Evolutionary conservation across 2,888 invertebrate species (phyloP).

Genomic region (Blastobasis lacticolella): DNA sequence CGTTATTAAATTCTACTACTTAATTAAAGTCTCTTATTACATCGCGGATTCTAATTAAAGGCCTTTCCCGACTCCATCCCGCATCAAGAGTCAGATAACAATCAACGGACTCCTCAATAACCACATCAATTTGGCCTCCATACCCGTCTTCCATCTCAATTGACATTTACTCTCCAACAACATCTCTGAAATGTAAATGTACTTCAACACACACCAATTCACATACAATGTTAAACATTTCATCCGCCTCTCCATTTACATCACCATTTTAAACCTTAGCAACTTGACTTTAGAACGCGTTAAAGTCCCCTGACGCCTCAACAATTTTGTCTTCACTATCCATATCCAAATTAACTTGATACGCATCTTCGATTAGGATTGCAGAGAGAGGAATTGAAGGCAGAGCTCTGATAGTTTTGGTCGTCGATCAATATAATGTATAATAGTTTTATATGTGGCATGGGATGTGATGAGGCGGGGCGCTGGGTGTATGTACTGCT

Average conservation of each 20-base stretch:
- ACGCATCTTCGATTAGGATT: conserved; percentile 58
- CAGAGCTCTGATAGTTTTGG: conserved; percentile 48
- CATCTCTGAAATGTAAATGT: conserved; percentile 69
- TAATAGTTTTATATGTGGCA: conserved; percentile 48
- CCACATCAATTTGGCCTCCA: conserved; percentile 63
- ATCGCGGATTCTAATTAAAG: no score
- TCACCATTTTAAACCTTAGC: conserved; percentile 31
- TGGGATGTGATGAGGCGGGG: conserved; percentile 68
- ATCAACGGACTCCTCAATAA: conserved; percentile 39
- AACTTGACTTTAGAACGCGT: conserved; percentile 23
- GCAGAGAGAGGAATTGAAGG: conserved; percentile 61
- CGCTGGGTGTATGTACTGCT: conserved; percentile 61
- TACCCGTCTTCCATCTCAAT: conserved; percentile 64
- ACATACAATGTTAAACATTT: conserved; percentile 25
- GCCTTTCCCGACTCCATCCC: not conserved
- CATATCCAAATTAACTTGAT: conserved; percentile 52
- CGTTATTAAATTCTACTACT: no score
- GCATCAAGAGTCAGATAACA: conserved; percentile 1
- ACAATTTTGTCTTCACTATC: conserved; percentile 28
- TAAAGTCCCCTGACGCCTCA: conserved; percentile 20
- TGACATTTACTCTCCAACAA: conserved; percentile 68
- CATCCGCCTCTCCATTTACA: conserved; percentile 17
- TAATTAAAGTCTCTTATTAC: no score
- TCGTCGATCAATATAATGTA: conserved; percentile 30
- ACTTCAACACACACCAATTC: conserved; percentile 62